A percentile compares a stretch with the other conserved stretches of the same genome.
These are phyloP conservation scores for Mimumesa dahlbomi DNA, from an alignment of 2,888 invertebrate species.

Conservation along the genomic window DNA sequence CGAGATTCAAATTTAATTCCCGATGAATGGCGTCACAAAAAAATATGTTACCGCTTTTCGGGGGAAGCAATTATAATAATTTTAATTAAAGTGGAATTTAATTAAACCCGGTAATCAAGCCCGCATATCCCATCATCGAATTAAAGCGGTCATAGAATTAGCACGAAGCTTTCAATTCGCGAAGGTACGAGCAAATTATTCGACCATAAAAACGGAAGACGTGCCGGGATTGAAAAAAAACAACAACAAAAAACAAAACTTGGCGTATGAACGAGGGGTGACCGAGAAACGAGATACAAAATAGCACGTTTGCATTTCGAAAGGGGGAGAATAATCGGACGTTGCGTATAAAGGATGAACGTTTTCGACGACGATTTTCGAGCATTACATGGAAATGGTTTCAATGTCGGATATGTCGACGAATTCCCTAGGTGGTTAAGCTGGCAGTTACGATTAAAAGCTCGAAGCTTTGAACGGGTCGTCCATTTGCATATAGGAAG, in stretches of 20 bases:
- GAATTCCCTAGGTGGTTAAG: conserved; percentile 58
- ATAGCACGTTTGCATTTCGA: neutral
- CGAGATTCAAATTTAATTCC: neutral
- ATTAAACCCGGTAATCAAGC: conserved; percentile 6
- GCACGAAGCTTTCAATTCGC: neutral
- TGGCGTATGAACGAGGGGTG: neutral
- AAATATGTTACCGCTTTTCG: neutral
- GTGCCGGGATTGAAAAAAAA: too few relatives aligned
- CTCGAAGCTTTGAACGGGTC: conserved; percentile 43
- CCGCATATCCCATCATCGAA: neutral
- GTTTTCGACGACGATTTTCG: conserved; percentile 46
- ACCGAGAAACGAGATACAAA: neutral
- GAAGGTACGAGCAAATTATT: neutral
- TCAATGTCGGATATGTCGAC: conserved; percentile 58
- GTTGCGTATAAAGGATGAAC: conserved; percentile 13
- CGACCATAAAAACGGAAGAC: conserved; percentile 5
- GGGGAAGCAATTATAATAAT: conserved; percentile 3
- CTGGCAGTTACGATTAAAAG: conserved; percentile 62
- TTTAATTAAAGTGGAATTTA: conserved; percentile 14
- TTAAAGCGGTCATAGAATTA: neutral
- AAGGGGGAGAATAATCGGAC: conserved; percentile 34
- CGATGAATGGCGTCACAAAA: neutral
- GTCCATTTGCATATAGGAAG: conserved; percentile 45
- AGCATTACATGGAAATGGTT: conserved; percentile 62
- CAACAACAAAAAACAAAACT: neutral